phyloP scores from a whole-genome alignment of 2,113 vertebrate genomes.

The Aptenodytes forsteri region DNA sequence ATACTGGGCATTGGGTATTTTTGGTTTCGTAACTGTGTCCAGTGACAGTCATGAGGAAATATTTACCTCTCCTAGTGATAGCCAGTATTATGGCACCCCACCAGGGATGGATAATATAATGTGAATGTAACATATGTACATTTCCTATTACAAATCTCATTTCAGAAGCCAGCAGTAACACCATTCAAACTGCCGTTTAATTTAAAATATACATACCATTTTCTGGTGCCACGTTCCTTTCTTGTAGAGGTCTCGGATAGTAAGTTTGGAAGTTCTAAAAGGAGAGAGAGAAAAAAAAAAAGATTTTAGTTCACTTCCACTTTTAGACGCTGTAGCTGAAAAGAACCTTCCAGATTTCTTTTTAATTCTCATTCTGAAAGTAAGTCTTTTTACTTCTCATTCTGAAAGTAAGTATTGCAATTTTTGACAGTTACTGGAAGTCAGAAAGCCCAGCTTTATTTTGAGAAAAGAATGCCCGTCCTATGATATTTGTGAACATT shows the following conservation, averaged over 20 bases:
- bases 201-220: conserved; percentile 66
- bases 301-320: background rate
- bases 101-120: no score
- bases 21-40: background rate
- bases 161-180: background rate
- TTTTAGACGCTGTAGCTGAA: background rate
- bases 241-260: conserved; percentile 52
- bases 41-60: background rate
- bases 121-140: background rate
- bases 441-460: background rate
- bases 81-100: background rate
- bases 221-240: conserved; percentile 34
- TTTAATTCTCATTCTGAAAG: background rate
- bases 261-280: conserved; percentile 80
- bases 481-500: background rate
- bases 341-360: background rate
- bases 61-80: background rate
- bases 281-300: background rate
- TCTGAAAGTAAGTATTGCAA: background rate
- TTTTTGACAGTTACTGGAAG: background rate
- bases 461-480: background rate
- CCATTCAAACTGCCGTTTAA: background rate
- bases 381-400: background rate
- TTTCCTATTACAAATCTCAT: background rate
- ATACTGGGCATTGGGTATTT: background rate